Evolutionary conservation across 2,113 vertebrate species (phyloP), one percentile per base, ranked within the genome.

Genomic region (Phodopus roborovskii): DNA sequence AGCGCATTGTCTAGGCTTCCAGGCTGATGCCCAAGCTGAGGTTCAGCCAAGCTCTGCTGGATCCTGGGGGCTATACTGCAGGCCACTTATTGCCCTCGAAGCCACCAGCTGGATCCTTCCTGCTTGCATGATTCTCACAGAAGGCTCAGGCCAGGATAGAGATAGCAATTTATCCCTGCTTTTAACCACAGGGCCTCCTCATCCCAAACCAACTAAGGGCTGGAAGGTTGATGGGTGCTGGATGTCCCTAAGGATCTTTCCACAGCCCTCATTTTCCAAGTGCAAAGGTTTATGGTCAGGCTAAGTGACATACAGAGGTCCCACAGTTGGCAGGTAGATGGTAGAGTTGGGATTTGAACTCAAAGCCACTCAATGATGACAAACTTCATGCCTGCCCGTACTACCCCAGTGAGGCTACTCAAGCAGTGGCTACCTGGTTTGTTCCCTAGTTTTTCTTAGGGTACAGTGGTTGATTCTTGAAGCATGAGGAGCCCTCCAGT

Each of bases 1-100:
- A 74, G 94, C 90, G 79, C 88, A 30, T 66, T 42, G 66, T 84
- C 94, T 92, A 60, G 50, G 64, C 64, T 94, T 96, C 88, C 56
- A 82, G 92, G 95, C 91, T 81, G 90, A 75, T 15, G 17, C 78
- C 60, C 81, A 90, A 66, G 83, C 87, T 95, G 78, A 70, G 24
- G 78, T 90, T 94, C 36, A 50, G 1, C 39, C 66, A 66, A 45
- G 33, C n/a, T 93, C 87, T 24, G 45, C 50, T 7, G 28, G 58
- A 58, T 48, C 50, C 71, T 74, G 26, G 36, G 56, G 33, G 64
- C 84, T 93, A 81, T 42, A 78, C 71, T 39, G 50, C 58, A 30
- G 19, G 53, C 28, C 5, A 39, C 36, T 81, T 70, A 75, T 16
- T 60, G 20, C 70, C 96, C 78, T 81, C 30, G 1, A 79, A 93